A percentile compares a stretch with the other conserved stretches of the same genome.
Conservation (phyloP, 2,888 invertebrate species). For the Caenorhabditis virilis region DNA sequence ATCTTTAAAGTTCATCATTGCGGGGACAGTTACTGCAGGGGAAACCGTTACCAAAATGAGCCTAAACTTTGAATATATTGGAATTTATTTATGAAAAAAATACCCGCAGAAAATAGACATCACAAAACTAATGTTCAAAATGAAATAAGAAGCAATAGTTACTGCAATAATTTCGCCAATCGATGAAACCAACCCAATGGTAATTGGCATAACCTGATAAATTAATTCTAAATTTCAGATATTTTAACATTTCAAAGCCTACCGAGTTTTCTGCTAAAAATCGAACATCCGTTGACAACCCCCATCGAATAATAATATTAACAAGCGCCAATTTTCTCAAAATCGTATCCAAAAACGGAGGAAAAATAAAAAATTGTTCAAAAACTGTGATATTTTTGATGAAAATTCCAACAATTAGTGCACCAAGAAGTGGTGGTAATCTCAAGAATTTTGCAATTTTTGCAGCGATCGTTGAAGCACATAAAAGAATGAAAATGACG, state of each 20-base stretch:
- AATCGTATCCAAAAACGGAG: slow-evolving; percentile 12
- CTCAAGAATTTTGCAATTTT: slow-evolving; percentile 22
- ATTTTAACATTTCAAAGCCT: not conserved
- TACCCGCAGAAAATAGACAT: slow-evolving; percentile 14
- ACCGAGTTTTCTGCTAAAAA: slow-evolving; percentile 14
- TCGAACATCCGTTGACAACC: slow-evolving; percentile 9
- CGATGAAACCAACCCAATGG: slow-evolving; percentile 8
- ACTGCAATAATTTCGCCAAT: slow-evolving; percentile 11
- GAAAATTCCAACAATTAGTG: slow-evolving; percentile 12
- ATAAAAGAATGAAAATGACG: slow-evolving; percentile 26
- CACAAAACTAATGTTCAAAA: slow-evolving; percentile 6
- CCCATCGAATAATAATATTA: slow-evolving; percentile 21
- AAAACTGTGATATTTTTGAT: slow-evolving; percentile 9
- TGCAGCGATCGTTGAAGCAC: slow-evolving; percentile 22
- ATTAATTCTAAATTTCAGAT: not conserved
- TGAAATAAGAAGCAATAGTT: slow-evolving; percentile 14
- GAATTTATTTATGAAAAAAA: not conserved
- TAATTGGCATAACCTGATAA: slow-evolving; percentile 8
- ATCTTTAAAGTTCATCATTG: slow-evolving; percentile 17
- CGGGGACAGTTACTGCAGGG: slow-evolving; percentile 13
- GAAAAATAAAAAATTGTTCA: slow-evolving; percentile 9
- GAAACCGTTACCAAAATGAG: slow-evolving; percentile 8
- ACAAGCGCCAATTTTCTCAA: slow-evolving; percentile 18
- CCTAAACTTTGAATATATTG: not conserved
- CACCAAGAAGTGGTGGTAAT: slow-evolving; percentile 32